Conservation (phyloP, 2,113 vertebrate species). For the Perccottus glenii region DNA sequence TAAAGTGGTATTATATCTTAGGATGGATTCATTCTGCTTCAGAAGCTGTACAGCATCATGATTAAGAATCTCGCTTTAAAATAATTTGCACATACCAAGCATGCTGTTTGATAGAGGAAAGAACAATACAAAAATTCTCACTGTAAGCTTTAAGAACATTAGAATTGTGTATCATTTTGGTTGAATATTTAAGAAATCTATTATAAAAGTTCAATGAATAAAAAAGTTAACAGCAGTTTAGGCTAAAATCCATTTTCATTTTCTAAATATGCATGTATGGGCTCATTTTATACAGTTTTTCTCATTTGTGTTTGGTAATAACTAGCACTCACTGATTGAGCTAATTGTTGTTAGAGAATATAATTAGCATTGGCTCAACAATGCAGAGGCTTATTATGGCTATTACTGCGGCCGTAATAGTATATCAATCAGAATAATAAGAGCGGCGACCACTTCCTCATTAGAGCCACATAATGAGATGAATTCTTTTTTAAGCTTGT, state of each 20-base stretch:
- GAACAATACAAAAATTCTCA: conserved; percentile 7
- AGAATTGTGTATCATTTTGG: too few relatives aligned
- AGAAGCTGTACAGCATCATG: conserved; percentile 42
- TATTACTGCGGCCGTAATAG: conserved; percentile 34
- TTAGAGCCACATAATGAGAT: conserved; percentile 34
- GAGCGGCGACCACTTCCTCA: conserved; percentile 24
- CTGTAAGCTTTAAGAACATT: too few relatives aligned
- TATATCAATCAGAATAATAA: conserved; percentile 43
- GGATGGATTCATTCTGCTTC: conserved; percentile 79
- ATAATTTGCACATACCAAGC: conserved; percentile 46
- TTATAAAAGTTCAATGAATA: too few relatives aligned
- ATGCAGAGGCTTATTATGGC: conserved; percentile 33
- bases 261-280: conserved; percentile 21
- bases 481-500: conserved; percentile 13
- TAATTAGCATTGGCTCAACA: conserved; percentile 42
- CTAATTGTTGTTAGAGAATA: conserved; percentile 31
- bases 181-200: too few relatives aligned
- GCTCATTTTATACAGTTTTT: conserved; percentile 20
- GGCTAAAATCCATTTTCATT: too few relatives aligned
- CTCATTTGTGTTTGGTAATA: conserved; percentile 35
- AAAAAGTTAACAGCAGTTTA: too few relatives aligned
- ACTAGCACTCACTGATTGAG: conserved; percentile 28
- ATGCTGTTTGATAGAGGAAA: conserved; percentile 29
- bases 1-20: conserved; percentile 93
- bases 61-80: conserved; percentile 48